Base-by-base conservation (phyloP, 2,797 vertebrate species). In the Serranus cabrilla region DNA sequence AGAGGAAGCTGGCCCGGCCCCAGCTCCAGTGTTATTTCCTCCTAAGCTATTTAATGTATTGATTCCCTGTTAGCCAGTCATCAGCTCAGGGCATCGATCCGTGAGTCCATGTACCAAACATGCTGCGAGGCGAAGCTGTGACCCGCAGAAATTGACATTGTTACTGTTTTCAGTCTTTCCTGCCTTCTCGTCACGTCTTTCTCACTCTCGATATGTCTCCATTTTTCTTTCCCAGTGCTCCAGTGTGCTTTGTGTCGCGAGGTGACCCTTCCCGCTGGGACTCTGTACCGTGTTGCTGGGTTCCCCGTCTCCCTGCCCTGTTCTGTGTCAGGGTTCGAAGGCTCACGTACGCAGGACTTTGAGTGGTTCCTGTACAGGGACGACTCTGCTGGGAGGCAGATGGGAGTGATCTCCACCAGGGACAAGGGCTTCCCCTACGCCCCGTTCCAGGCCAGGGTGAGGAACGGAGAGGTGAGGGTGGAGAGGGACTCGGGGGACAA, bases 351-450 rank as follows among this genome's bases (percentile, higher is more conserved):
- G 0, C 97, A 97, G 91, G 94, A 97, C n/a, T 98, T 98, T 0
- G 96, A 98, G 89, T 98, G 97, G 97, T 97, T 91, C 85, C 76
- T 96, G 25, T 95, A 96, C 84, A 91, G 94, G 58, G 95, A 96
- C 0, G 86, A 95, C 12, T 79, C 95, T 0, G 92, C 82, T 0
- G 95, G 93, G 1, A 90, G 68, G 14, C 94, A 95, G 34, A 93
- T 98, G 11, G 95, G 95, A 8, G 91, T 98, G 8, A 66, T 96
- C 81, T 97, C 97, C 73, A 98, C 97, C n/a, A 91, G 90, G 64
- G 96, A 98, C 59, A 34, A 85, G 8, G 89, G 75, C 21, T 97
- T 97, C 75, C 91, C 97, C 0, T 97, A 97, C 0, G 82, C 94
- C 0, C 77, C 94, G 0, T 97, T 94, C 59, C 89, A 83, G 65